Evolutionary conservation across 2,888 invertebrate genomes (phyloP), one percentile per base, ranked within the genome.

Genomic region (Steinernema carpocapsae): DNA sequence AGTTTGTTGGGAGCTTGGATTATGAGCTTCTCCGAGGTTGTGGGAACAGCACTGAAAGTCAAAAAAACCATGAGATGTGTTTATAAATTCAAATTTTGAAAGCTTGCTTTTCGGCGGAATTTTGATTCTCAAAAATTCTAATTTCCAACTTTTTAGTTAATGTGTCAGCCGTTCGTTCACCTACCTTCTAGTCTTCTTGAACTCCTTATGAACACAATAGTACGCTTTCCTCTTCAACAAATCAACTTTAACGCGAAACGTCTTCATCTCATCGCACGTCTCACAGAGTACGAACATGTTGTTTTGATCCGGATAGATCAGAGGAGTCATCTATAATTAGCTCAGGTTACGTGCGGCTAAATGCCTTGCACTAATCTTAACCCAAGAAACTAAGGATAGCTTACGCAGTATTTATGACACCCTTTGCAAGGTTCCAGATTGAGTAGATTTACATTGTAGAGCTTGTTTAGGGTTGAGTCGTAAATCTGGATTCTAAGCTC

Each of bases 261-360:
- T 48, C n/a, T 48, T 48, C 48, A 48, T 48, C n/a, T 48, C 48
- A 17, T 48, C 48, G 48, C 48, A 48, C n/a, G 48, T 48, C 19
- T 48, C 48, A 19, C 48, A 48, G 19, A 48, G 48, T 10, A 48
- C 48, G 19, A 48, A 48, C 48, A 48, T 48, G 48, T 48, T 48
- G 4, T 17, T 48, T 4, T 19, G n/a, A 19, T 48, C 48, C 6
- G 48, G 4, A 19, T 48, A 48, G 48, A 48, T 48, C n/a, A 6
- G 6, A 17, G 48, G 48, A 19, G 48, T 48, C 48, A 48, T 48
- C 48, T 48, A 19, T 3, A 48, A 17, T 4, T 7, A 14, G 14
- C 7, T 43, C 43, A 7, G 43, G 43, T 14, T 43, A 43, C 43
- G 7, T 43, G 10, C 10, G 10, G 14, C 43, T 14, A 43, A 14